Evolutionary conservation across 2,113 vertebrate species (phyloP).

Genomic region (Nesogale talazaci): DNA sequence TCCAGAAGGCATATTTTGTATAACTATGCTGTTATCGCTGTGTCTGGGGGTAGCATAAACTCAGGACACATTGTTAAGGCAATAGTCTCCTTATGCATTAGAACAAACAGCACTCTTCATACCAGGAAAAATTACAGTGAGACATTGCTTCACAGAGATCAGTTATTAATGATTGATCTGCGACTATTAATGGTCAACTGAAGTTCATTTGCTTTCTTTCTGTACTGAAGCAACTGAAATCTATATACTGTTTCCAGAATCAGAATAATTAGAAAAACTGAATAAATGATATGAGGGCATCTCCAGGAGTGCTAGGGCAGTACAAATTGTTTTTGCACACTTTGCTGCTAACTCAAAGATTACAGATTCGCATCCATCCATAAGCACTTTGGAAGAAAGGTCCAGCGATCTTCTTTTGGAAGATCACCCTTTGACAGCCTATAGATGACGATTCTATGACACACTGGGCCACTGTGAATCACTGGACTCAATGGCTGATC

Average conservation of each 20-base stretch:
- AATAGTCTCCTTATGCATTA: not conserved
- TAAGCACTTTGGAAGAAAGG: not conserved
- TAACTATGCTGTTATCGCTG: not conserved
- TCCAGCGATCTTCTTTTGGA: not conserved
- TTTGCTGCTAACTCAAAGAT: not conserved
- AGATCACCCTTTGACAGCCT: not conserved
- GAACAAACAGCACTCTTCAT: not conserved
- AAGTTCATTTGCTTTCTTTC: conserved; percentile 24
- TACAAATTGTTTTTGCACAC: not conserved
- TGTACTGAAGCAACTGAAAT: not conserved
- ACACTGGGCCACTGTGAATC: not conserved
- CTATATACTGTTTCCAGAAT: conserved; percentile 11
- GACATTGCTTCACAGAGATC: not conserved
- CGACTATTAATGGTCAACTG: not conserved
- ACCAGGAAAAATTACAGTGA: not conserved
- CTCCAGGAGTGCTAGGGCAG: not conserved
- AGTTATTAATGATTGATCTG: not conserved
- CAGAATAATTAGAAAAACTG: conserved; percentile 5
- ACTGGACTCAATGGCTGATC: not conserved
- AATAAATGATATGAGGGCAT: not conserved
- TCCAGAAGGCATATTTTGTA: not conserved
- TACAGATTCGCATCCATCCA: not conserved
- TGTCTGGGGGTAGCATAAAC: not conserved
- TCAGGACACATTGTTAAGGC: not conserved
- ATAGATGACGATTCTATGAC: not conserved